Base-by-base conservation (phyloP, 2,797 vertebrate species). In the Gephyroberyx darwinii region DNA sequence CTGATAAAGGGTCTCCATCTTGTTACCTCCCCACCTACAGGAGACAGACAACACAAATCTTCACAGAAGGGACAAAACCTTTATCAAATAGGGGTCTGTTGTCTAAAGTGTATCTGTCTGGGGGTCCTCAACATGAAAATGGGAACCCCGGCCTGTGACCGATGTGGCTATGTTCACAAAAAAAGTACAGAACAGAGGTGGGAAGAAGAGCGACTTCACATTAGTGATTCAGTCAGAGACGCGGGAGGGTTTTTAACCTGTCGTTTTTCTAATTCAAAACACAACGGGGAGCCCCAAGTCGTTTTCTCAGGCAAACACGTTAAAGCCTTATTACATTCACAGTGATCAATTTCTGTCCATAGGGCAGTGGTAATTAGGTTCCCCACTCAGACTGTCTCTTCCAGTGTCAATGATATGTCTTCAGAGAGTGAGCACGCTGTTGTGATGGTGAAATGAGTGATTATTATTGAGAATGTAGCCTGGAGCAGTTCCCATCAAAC, bases 221-320 rank as follows among this genome's bases (percentile, higher is more conserved):
- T 86, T 83, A 71, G 75, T 5, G 68, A 66, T 56, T 63, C 71
- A 88, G 75, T 69, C 41, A 4, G 51, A 84, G 83, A 87, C 86
- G 77, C 82, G 75, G 86, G 84, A 84, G 85, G 84, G 77, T 82
- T 88, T 84, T 82, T 77, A 90, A 91, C 88, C 86, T 89, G 84
- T 76, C 75, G 70, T 74, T 84, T 91, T 91, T 92, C 86, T 90
- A 91, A 92, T 93, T 91, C 76, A 59, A 89, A 88, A 88, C 75
- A 26, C 78, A 19, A 67, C 55, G 31, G 88, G 90, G 68, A 71
- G 71, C 68, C 77, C 60, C 5, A 1, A 69, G 77, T 87, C 65
- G 61, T 86, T 90, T 92, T 90, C 78, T 71, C 80, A 65, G 56
- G 64, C 74, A 90, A 90, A 90, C 55, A 79, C 37, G 59, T 76